These are phyloP conservation scores for Xerus rutilus DNA, from an alignment of 2,797 vertebrate genomes.

Conservation along the genomic window DNA sequence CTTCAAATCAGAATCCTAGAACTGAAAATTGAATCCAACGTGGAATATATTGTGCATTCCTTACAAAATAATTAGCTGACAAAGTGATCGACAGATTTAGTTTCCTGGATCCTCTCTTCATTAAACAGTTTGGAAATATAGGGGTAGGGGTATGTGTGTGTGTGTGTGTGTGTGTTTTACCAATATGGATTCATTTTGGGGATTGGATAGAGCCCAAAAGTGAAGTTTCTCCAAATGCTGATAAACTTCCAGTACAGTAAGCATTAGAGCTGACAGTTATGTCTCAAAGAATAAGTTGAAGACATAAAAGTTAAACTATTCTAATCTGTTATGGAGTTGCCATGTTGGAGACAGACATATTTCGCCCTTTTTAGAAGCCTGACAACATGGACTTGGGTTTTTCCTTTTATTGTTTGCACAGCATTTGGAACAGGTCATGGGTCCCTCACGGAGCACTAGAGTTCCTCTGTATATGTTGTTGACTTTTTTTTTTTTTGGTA, in stretches of 20 bases:
- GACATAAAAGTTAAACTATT: neutral
- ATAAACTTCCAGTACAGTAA: neutral
- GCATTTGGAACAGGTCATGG: neutral
- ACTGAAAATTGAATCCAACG: neutral
- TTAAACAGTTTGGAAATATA: neutral
- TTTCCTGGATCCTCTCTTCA: neutral
- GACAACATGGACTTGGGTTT: neutral
- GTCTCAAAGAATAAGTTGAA: neutral
- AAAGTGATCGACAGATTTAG: neutral
- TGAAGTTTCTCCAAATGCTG: neutral
- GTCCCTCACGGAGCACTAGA: neutral
- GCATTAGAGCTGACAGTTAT: neutral
- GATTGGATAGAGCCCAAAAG: neutral
- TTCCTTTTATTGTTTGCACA: neutral
- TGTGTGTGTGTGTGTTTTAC: neutral
- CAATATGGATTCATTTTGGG: neutral
- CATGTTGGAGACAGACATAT: neutral
- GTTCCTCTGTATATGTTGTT: no score
- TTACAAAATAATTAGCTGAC: neutral
- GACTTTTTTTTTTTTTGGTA: no score
- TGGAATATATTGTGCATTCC: neutral
- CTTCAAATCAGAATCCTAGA: neutral
- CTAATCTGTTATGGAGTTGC: fast-evolving
- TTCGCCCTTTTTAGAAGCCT: neutral
- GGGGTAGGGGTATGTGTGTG: no score